Percentiles rank a stretch among this genome's conserved stretches.
These are phyloP conservation scores for Lepeophtheirus salmonis DNA, from an alignment of 1,140 invertebrate genomes.

Conservation along the genomic window DNA sequence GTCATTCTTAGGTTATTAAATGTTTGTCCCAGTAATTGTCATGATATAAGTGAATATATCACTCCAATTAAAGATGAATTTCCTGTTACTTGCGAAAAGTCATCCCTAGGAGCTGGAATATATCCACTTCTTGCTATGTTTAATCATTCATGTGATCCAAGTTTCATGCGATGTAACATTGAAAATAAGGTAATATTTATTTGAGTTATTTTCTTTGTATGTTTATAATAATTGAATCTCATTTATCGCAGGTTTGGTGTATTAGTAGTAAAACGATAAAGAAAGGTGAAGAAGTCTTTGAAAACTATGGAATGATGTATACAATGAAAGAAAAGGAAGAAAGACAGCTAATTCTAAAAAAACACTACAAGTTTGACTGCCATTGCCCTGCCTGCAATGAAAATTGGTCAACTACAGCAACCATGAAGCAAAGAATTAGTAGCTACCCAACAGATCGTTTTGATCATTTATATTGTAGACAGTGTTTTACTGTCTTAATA, in stretches of 20 bases:
- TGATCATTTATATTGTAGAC: not conserved
- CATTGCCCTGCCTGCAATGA: conserved; percentile 33
- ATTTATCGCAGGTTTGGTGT: not conserved
- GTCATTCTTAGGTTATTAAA: conserved; percentile 5
- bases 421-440: not conserved
- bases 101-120: conserved; percentile 2
- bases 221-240: no score
- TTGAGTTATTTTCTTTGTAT: no score
- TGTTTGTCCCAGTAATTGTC: conserved; percentile 1
- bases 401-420: conserved; percentile 31
- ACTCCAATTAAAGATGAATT: conserved; percentile 3
- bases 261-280: conserved; percentile 28
- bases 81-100: not conserved
- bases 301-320: conserved; percentile 40
- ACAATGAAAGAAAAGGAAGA: conserved; percentile 27
- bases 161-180: conserved; percentile 12
- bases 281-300: conserved; percentile 35
- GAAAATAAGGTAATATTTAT: conserved; percentile 6
- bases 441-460: conserved; percentile 1
- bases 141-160: conserved; percentile 9
- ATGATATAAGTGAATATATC: conserved; percentile 6
- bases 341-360: conserved; percentile 29
- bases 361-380: conserved; percentile 38
- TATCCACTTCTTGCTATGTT: conserved; percentile 6
- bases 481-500: not conserved